phyloP scores from a whole-genome alignment of 2,113 vertebrate species.

The Carassius auratus region DNA sequence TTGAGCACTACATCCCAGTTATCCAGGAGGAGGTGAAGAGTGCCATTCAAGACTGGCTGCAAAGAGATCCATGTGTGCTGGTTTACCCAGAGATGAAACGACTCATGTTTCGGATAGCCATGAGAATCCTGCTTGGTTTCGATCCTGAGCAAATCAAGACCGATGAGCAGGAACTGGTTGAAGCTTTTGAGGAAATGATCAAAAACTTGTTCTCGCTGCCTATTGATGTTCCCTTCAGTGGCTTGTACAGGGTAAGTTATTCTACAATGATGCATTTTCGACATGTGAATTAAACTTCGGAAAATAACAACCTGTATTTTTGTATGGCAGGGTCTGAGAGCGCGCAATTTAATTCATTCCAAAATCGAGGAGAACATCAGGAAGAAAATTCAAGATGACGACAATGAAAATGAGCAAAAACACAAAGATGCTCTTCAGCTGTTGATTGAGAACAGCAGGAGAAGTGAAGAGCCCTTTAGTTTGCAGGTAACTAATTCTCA shows the following conservation, averaged over 20 bases:
- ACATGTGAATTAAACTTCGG: not conserved
- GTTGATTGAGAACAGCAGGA: constrained; percentile 88
- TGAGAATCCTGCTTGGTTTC: constrained; percentile 93
- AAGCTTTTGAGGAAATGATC: constrained; percentile 97
- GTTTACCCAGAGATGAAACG: constrained; percentile 95
- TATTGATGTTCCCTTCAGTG: constrained; percentile 95
- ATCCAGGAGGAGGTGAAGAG: constrained; percentile 87
- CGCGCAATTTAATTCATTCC: constrained; percentile 92
- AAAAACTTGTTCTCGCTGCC: constrained; percentile 96
- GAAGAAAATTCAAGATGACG: constrained; percentile 83
- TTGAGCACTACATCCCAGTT: constrained; percentile 89
- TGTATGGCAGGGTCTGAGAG: constrained; percentile 84
- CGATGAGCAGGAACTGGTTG: constrained; percentile 86
- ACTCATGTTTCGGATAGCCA: constrained; percentile 97
- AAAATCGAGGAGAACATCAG: constrained; percentile 96
- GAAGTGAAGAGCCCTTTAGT: constrained; percentile 83
- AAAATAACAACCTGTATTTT: not conserved
- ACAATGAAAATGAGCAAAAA: constrained; percentile 61
- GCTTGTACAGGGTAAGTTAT: constrained; percentile 89
- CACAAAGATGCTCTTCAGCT: constrained; percentile 89
- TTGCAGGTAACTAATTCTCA: constrained; percentile 84
- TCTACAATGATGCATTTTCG: too few relatives aligned
- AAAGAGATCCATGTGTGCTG: constrained; percentile 80
- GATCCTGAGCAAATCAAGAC: constrained; percentile 78
- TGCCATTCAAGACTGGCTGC: constrained; percentile 82